phyloP scores from a whole-genome alignment of 2,797 vertebrate genomes.

The Rousettus madagascariensis region DNA sequence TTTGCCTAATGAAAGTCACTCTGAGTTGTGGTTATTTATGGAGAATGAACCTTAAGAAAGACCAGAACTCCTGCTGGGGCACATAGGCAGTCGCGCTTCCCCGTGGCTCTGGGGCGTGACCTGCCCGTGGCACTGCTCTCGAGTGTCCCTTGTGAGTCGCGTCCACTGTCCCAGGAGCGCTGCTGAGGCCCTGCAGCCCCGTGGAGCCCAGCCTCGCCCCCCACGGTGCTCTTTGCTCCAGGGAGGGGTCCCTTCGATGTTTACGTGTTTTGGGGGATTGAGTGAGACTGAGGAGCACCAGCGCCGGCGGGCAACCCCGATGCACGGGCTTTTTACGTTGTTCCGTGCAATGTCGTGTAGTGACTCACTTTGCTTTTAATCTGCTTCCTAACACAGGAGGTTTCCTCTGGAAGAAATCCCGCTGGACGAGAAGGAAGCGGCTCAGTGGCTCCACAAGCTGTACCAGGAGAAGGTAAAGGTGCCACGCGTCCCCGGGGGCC shows the following conservation, averaged over 20 bases:
- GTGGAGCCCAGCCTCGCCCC: not conserved
- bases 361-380: not conserved
- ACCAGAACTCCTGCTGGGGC: not conserved
- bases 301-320: too few species aligned
- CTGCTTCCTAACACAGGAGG: constrained; percentile 85
- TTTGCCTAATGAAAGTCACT: too few species aligned
- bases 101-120: too few species aligned
- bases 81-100: fast-evolving
- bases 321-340: fast-evolving
- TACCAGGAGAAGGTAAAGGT: constrained; percentile 96
- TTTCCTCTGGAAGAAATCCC: constrained; percentile 96
- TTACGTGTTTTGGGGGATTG: not conserved
- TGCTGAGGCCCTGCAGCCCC: too few species aligned
- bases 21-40: too few species aligned
- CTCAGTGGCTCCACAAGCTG: constrained; percentile 96
- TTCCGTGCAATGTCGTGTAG: not conserved
- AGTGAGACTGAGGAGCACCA: not conserved
- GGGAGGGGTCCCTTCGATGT: not conserved
- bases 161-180: fast-evolving
- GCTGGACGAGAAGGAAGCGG: constrained; percentile 93
- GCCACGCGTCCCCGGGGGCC: fast-evolving
- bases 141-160: not conserved
- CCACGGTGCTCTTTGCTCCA: too few species aligned
- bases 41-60: too few species aligned
- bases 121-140: fast-evolving